Evolutionary conservation across 2,113 vertebrate genomes (phyloP), one percentile per base, ranked within the genome.

Genomic region (Mustela nigripes): DNA sequence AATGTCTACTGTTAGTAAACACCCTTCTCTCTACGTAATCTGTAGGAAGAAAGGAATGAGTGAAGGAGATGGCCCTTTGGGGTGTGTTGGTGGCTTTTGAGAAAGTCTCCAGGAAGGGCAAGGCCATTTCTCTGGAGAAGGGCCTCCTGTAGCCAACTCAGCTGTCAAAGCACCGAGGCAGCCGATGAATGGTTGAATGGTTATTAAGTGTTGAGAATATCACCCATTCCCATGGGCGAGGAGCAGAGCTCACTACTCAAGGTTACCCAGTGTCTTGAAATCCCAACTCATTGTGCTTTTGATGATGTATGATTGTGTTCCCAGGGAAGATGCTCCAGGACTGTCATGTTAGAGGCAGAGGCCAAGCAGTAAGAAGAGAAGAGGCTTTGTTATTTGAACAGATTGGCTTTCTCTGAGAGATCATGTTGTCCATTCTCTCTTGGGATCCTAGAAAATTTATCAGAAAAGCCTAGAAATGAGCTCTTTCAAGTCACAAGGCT

Each of bases 171-270:
- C 39, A 21, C 21, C 0, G 3, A 53, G 42, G 14, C 7, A 82
- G 36, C 79, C 0, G 4, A 39, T 18, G 14, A 33, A 62, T 48
- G 4, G 0, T 24, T n/a, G 11, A 7, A 4, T 4, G 58, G 65
- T 19, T 0, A 4, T 9, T 56, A 58, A 73, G 2, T 50, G 42
- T 82, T 73, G 63, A 76, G 12, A 63, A 1, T 9, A 7, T 53
- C 12, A 12, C 4, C 53, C 9, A 0, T 36, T 26, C 7, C 56
- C 21, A 5, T 0, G 11, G 15, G 15, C 3, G 24, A 28, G 39
- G n/a, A 26, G 11, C 24, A 10, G 88, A 86, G 45, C n/a, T 94
- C 48, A 21, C 4, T 28, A 9, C 7, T 58, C 1, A 24, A 16
- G 74, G 7, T n/a, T 33, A 3, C 12, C 39, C 39, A 22, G 16